Evolutionary conservation across 2,113 vertebrate species (phyloP), one percentile per base, ranked within the genome.

Genomic region (Pavo muticus): DNA sequence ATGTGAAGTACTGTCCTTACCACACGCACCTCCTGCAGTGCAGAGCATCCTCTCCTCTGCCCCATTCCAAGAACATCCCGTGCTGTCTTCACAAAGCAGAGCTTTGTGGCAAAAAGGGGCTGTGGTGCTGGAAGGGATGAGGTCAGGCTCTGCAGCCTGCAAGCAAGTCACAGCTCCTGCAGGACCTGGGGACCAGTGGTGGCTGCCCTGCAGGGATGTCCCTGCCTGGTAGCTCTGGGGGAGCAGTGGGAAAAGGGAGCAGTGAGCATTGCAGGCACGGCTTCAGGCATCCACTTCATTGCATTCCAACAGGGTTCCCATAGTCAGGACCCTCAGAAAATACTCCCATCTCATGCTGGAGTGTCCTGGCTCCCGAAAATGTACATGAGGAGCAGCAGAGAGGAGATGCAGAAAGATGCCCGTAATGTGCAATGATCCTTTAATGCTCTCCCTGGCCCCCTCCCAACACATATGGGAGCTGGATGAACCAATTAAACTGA

Each of bases 391-490:
- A 81, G 47, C 14, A 30, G 65, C 70, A 87, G 61, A 75, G 60
- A 87, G 37, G 76, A 92, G 91, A 77, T 44, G 69, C 47, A 72
- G 76, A 74, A 80, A 92, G 88, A 87, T 0, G 1, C 47, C 65
- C 0, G 0, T 75, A 75, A 92, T 90, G 65, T 61, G 84, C 81
- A 95, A 87, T 91, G 91, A 88, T 73, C 57, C 59, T 91, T 93
- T 96, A 95, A 96, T 94, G 94, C 73, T 94, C 87, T 93, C 88
- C 39, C 84, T 96, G 96, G 96, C 94, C 96, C 79, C 80, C 47
- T 95, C 95, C 94, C 96, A 96, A 45, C 88, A 76, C 95, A 95
- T 94, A 96, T 95, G 96, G 91, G 91, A 94, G 84, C 74, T 93
- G 91, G 91, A 91, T 92, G 95, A 95, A 88, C 95, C 94, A 95